Evolutionary conservation across 2,113 vertebrate genomes (phyloP).

Genomic region (Fulica atra): DNA sequence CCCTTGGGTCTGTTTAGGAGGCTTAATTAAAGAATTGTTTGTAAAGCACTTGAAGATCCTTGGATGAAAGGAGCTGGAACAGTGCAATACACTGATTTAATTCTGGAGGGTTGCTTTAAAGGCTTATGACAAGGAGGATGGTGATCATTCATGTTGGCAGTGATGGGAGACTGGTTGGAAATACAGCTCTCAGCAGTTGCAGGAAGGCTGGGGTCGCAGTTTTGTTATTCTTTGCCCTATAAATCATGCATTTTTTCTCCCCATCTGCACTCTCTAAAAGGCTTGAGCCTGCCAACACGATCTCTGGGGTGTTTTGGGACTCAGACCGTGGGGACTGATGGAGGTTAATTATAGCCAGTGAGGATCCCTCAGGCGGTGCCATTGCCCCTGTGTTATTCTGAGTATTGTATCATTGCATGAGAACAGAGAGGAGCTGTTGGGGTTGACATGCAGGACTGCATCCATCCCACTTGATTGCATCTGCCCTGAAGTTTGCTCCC

Average conservation of each 20-base stretch:
- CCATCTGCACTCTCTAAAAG: neutral
- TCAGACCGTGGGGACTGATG: rapidly evolving
- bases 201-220: neutral
- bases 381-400: rapidly evolving
- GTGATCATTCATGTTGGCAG: neutral
- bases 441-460: neutral
- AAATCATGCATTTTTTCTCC: neutral
- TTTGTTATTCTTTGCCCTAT: neutral
- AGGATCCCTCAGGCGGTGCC: neutral
- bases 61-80: constrained; percentile 17
- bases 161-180: neutral
- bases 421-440: neutral
- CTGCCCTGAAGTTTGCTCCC: neutral
- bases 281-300: rapidly evolving
- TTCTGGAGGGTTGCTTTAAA: neutral
- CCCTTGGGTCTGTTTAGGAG: neutral
- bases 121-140: neutral
- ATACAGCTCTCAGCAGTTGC: neutral
- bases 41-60: neutral
- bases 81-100: neutral
- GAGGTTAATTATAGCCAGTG: rapidly evolving
- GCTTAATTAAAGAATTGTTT: constrained; percentile 41
- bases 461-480: neutral
- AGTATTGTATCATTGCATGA: rapidly evolving
- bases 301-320: neutral